Evolutionary conservation across 2,888 invertebrate genomes (phyloP), one percentile per base, ranked within the genome.

Genomic region (Kuschelorhynchus macadamiae): DNA sequence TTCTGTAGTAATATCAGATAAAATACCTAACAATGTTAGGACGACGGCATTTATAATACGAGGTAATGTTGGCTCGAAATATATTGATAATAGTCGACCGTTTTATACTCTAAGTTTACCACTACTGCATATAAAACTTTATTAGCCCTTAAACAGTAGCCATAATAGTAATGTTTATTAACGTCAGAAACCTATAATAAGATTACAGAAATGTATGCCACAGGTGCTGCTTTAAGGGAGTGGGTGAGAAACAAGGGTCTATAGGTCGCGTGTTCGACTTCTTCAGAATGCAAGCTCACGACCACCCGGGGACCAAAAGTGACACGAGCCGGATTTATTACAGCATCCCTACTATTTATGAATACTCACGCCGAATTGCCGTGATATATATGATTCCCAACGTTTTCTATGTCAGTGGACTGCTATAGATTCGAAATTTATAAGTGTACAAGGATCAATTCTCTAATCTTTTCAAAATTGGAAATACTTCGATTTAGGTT

Each of bases 251-350:
- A 46, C 52, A 59, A 47, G 50, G 65, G 67, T 55, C 32, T 49
- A 59, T 44, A 64, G 50, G 57, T 62, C 62, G 62, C 57, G 70
- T 66, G 70, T 62, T 70, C 66, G 68, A 75, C 73, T 78, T 68
- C 74, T 78, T 77, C 75, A 75, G 76, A 74, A 82, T 81, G 81
- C 81, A 81, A 76, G 78, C 77, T 81, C 80, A 82, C 81, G 81
- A 80, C 78, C 79, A 76, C 76, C 81, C 75, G 75, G 82, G 82
- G 82, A 81, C 76, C 78, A 72, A 70, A 74, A 70, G 79, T 80
- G 79, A 80, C 81, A 80, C 77, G 78, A 80, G 79, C 78, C 78
- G 79, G 81, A 82, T 82, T 82, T 82, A 82, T 82, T 78, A 79
- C 76, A 77, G 78, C 81, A 80, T 81, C 75, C 78, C 67, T 75